Percentiles rank a stretch among this genome's conserved stretches.
These are phyloP conservation scores for Lota lota DNA, from an alignment of 2,113 vertebrate genomes.

Conservation along the genomic window DNA sequence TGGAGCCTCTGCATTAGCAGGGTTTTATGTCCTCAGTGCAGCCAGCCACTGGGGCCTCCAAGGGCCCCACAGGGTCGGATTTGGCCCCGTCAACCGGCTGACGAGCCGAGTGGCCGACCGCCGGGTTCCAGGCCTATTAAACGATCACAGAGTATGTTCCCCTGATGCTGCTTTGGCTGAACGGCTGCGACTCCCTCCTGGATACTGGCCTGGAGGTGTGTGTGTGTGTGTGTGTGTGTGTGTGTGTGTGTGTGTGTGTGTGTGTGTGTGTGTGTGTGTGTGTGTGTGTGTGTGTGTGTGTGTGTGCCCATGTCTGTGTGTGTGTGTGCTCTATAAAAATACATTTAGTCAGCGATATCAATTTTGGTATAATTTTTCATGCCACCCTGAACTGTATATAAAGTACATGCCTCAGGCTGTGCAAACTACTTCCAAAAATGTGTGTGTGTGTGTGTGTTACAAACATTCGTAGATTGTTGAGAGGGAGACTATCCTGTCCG, in stretches of 20 bases:
- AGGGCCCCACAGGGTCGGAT: conserved; percentile 51
- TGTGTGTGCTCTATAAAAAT: not conserved
- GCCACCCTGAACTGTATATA: not conserved
- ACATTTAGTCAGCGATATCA: too few species aligned
- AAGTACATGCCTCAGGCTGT: not conserved
- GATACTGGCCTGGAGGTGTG: conserved; percentile 40
- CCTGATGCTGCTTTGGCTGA: conserved; percentile 48
- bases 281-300: conserved; percentile 1
- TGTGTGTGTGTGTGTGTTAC: not conserved
- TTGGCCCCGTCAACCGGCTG: conserved; percentile 58
- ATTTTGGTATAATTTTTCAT: not conserved
- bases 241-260: conserved; percentile 10
- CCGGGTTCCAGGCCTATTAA: conserved; percentile 58
- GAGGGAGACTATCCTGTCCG: not conserved
- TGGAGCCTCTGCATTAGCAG: conserved; percentile 2
- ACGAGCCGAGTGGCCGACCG: conserved; percentile 42
- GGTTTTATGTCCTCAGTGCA: conserved; percentile 23
- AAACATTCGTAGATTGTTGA: not conserved
- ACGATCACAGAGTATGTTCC: conserved; percentile 57
- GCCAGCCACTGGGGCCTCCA: conserved; percentile 33
- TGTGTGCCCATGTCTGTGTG: not conserved
- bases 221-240: conserved; percentile 39
- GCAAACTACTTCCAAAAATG: not conserved
- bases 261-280: conserved; percentile 19
- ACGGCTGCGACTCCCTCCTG: conserved; percentile 40